Percentiles rank a stretch among this genome's conserved stretches.
These are phyloP conservation scores for Aulostomus chinensis DNA, from an alignment of 2,797 vertebrate species.

Conservation along the genomic window DNA sequence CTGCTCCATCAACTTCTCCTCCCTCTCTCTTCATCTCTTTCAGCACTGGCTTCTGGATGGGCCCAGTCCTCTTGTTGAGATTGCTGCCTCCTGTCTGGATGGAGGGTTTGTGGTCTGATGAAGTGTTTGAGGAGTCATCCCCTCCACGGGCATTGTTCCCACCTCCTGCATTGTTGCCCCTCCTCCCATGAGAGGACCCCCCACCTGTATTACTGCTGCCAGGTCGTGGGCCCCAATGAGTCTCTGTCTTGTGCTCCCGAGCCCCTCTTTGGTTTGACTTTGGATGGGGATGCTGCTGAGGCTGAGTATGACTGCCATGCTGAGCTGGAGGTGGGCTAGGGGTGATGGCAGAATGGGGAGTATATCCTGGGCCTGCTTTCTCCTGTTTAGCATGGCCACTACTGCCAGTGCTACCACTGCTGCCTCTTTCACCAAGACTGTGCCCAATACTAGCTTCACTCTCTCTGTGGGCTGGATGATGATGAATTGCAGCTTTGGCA, in stretches of 20 bases:
- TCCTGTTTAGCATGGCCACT: constrained; percentile 72
- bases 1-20: constrained; percentile 72
- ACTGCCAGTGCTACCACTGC: constrained; percentile 24
- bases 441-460: constrained; percentile 51
- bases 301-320: constrained; percentile 58
- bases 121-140: constrained; percentile 70
- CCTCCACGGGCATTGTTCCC: constrained; percentile 72
- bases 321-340: constrained; percentile 61
- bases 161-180: constrained; percentile 72
- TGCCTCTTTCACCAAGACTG: constrained; percentile 52
- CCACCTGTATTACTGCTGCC: constrained; percentile 78
- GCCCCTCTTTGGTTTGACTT: constrained; percentile 80
- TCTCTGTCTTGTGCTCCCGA: constrained; percentile 90
- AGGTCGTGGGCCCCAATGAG: constrained; percentile 92
- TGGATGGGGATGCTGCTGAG: constrained; percentile 73
- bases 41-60: constrained; percentile 87
- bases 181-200: constrained; percentile 71
- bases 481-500: constrained; percentile 69
- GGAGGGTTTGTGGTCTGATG: constrained; percentile 71
- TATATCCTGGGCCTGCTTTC: constrained; percentile 61
- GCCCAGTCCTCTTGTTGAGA: constrained; percentile 84
- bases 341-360: constrained; percentile 59
- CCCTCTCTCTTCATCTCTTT: constrained; percentile 81
- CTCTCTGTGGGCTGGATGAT: constrained; percentile 69
- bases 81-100: constrained; percentile 68